phyloP scores from a whole-genome alignment of 2,888 invertebrate genomes.

The Vannuccia rotundouncinata region DNA sequence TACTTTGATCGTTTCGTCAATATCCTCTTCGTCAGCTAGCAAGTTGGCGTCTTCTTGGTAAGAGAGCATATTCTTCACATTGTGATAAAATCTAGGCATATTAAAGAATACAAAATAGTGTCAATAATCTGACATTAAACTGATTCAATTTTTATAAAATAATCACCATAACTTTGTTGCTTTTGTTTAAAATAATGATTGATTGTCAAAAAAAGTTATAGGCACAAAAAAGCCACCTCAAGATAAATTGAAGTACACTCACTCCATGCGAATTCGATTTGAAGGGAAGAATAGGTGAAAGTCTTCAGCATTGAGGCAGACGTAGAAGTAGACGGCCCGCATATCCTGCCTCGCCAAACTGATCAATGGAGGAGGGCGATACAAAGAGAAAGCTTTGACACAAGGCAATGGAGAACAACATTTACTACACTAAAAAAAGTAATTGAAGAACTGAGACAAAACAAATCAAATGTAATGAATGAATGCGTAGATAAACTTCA shows the following conservation, averaged over 20 bases:
- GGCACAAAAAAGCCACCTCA: too few species aligned
- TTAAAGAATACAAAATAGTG: too few species aligned
- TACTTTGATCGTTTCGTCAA: slow-evolving; percentile 34
- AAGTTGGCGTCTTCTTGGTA: slow-evolving; percentile 67
- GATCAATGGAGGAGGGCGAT: slow-evolving; percentile 43
- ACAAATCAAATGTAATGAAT: too few species aligned
- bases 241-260: neutral
- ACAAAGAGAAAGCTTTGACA: slow-evolving; percentile 20
- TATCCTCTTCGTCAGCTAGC: slow-evolving; percentile 45
- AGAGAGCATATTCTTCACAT: slow-evolving; percentile 77
- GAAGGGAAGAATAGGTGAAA: slow-evolving; percentile 97
- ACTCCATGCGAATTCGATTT: slow-evolving; percentile 62
- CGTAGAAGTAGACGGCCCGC: slow-evolving; percentile 88
- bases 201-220: too few species aligned
- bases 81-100: slow-evolving; percentile 66
- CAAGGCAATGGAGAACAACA: neutral
- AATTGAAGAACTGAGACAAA: too few species aligned
- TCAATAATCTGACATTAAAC: too few species aligned
- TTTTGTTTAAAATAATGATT: too few species aligned
- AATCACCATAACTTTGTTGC: too few species aligned
- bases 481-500: too few species aligned
- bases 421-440: too few species aligned
- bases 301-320: slow-evolving; percentile 87
- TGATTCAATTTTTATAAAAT: too few species aligned
- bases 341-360: slow-evolving; percentile 92